phyloP scores from a whole-genome alignment of 2,888 invertebrate genomes.

The Atrina japonica region DNA sequence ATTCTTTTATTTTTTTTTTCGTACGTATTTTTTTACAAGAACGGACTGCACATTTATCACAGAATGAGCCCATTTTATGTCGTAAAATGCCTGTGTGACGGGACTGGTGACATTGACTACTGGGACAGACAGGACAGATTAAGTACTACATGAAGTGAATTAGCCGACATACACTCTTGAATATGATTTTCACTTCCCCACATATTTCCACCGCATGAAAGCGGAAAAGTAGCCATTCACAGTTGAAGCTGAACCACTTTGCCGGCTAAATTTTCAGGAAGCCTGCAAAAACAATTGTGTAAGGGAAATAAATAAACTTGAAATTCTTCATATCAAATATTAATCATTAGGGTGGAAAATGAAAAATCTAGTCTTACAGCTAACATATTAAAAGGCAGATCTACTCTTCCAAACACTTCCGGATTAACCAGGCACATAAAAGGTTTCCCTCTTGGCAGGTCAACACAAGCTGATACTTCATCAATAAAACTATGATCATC shows the following conservation, averaged over 20 bases:
- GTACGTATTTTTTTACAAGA: too few relatives aligned
- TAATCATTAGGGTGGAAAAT: background rate
- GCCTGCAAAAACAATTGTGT: slow-evolving; percentile 40
- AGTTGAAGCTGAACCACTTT: slow-evolving; percentile 39
- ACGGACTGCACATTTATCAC: too few relatives aligned
- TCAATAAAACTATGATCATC: slow-evolving; percentile 4
- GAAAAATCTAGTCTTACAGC: slow-evolving; percentile 26
- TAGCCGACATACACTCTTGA: slow-evolving; percentile 41
- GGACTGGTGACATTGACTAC: slow-evolving; percentile 41
- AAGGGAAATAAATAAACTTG: background rate
- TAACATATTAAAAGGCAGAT: slow-evolving; percentile 41
- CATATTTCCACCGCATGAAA: slow-evolving; percentile 39
- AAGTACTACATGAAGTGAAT: slow-evolving; percentile 44
- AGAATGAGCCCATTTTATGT: slow-evolving; percentile 45
- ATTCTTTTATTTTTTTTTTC: too few relatives aligned
- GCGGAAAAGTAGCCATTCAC: slow-evolving; percentile 31
- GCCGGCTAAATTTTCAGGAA: slow-evolving; percentile 34
- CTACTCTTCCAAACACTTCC: slow-evolving; percentile 36
- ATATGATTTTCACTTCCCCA: slow-evolving; percentile 37
- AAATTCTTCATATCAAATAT: background rate
- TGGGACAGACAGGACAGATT: slow-evolving; percentile 48
- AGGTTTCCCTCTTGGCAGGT: slow-evolving; percentile 36
- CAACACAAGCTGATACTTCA: slow-evolving; percentile 4
- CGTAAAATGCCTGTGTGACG: slow-evolving; percentile 50
- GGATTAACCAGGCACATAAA: slow-evolving; percentile 11